A percentile compares a stretch with the other conserved stretches of the same genome.
These are phyloP conservation scores for Silurus aristotelis DNA, from an alignment of 2,797 vertebrate species.

Conservation along the genomic window DNA sequence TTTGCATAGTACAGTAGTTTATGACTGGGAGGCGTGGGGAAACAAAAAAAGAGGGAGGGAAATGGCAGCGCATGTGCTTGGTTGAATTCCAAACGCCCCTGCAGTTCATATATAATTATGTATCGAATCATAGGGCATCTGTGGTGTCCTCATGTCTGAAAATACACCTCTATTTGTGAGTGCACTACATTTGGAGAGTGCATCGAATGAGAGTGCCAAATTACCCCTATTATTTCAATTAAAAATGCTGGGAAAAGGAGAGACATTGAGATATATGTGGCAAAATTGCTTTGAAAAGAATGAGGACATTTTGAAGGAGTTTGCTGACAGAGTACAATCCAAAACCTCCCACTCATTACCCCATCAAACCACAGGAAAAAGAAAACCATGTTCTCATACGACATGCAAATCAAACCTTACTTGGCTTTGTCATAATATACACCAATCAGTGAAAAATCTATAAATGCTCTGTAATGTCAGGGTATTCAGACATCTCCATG, in stretches of 20 bases:
- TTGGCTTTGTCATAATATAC: constrained; percentile 22
- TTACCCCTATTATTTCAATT: constrained; percentile 59
- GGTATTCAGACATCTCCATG: neutral
- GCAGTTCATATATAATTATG: constrained; percentile 16
- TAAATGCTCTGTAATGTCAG: neutral
- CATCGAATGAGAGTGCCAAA: neutral
- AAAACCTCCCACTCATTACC: constrained; percentile 66
- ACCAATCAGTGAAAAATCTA: neutral
- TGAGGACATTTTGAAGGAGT: constrained; percentile 67
- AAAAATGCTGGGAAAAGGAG: neutral
- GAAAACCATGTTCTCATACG: neutral
- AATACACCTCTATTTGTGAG: neutral
- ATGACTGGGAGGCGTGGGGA: neutral
- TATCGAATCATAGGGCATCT: neutral
- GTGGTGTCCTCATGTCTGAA: neutral
- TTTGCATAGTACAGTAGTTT: constrained; percentile 14
- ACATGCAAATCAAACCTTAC: constrained; percentile 4
- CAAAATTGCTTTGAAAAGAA: constrained; percentile 67
- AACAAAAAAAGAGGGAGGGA: neutral
- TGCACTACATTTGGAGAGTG: neutral
- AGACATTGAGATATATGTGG: constrained; percentile 50
- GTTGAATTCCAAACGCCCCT: neutral
- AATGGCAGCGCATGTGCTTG: neutral
- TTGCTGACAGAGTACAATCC: constrained; percentile 57
- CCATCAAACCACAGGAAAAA: constrained; percentile 63